These are phyloP conservation scores for Drosophila micromelanica DNA, from an alignment of 1,140 invertebrate species.

Conservation along the genomic window DNA sequence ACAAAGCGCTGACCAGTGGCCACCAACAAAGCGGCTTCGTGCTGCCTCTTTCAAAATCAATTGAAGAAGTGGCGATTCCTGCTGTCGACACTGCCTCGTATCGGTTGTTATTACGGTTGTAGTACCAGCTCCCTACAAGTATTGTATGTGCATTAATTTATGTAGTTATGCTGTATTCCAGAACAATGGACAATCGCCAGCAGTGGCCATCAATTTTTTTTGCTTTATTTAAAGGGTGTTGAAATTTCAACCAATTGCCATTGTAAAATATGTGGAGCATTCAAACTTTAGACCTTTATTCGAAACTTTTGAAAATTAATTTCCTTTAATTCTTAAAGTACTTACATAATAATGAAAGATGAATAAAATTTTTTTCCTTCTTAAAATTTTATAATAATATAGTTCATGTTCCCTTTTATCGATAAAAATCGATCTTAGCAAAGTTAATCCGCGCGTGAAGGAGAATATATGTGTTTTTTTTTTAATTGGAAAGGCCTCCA, in stretches of 20 bases:
- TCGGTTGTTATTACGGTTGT: constrained; percentile 42
- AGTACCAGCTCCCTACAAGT: constrained; percentile 20
- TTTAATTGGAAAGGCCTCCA: too few species aligned
- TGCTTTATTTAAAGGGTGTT: constrained; percentile 54
- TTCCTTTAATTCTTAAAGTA: too few species aligned
- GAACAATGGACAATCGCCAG: constrained; percentile 62
- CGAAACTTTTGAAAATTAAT: neutral
- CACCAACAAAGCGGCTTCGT: constrained; percentile 69
- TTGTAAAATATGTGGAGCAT: constrained; percentile 25
- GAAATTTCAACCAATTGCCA: constrained; percentile 42
- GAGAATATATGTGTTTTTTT: too few species aligned
- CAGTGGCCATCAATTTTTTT: constrained; percentile 22
- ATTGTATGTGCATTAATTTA: constrained; percentile 68
- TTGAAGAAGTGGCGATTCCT: constrained; percentile 80
- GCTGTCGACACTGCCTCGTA: constrained; percentile 65
- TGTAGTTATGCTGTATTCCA: constrained; percentile 62
- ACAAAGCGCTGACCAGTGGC: constrained; percentile 37
- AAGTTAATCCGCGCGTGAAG: too few species aligned
- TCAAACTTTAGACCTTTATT: neutral
- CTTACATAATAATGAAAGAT: too few species aligned
- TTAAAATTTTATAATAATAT: too few species aligned
- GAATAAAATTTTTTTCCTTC: too few species aligned
- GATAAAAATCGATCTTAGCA: too few species aligned
- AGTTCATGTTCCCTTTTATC: too few species aligned
- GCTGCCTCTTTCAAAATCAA: constrained; percentile 58